Evolutionary conservation across 2,797 vertebrate genomes (phyloP), one percentile per base, ranked within the genome.

Genomic region (Liasis olivaceus): DNA sequence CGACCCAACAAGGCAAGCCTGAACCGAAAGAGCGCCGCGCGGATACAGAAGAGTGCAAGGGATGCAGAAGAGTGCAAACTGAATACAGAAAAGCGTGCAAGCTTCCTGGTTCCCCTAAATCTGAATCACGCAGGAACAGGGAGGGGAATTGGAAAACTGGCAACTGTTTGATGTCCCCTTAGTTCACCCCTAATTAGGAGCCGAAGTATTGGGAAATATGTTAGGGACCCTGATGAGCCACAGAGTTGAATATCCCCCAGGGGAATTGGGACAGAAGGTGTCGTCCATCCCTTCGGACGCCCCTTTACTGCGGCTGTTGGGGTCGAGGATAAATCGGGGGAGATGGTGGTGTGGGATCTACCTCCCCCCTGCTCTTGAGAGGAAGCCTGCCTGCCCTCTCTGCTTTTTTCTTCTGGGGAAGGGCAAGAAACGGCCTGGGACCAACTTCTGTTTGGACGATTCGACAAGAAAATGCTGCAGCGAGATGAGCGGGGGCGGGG

Each of bases 1-100:
- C 56, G 96, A 96, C 97, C 96, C 97, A 97, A 96, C 96, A 93
- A 96, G 96, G 81, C n/a, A 93, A 96, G 93, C 95, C 95, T 97
- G 97, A 97, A 94, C 96, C 92, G 93, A n/a, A 14, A 88, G 28
- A 28, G 12, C n/a, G 4, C 13, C 24, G 20, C 60, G 64, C 28
- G 24, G n/a, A 6, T n/a, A 56, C n/a, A 64, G 59, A 51, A 15
- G 15, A 69, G 36, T 26, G 7, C 0, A 24, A 24, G 62, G 4
- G 89, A 12, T 54, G n/a, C 62, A 5, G 17, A 60, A 36, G n/a
- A 72, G 69, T 15, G 31, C 69, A 36, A 31, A 5, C 2, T 8
- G 31, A 36, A 36, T 66, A 11, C 64, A 36, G n/a, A 36, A 54
- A 54, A 54, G 51, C 51, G 51, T 54, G 51, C 31, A 3, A 20